Evolutionary conservation across 92 coral and sea anemone species (phyloP).

Genomic region (Bergia puertoricense): DNA sequence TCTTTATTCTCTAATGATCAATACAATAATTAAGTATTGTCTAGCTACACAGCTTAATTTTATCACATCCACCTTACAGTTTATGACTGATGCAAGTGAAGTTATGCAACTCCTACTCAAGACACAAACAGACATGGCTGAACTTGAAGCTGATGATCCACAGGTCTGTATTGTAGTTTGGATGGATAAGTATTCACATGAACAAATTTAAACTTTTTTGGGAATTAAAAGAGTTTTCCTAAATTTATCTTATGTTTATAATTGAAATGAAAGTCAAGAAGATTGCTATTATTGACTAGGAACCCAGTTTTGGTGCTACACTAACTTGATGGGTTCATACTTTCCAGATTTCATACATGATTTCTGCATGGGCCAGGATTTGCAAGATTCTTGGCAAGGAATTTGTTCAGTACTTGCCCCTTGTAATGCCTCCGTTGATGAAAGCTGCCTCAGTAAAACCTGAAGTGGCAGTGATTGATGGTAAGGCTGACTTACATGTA

Average conservation of each 20-base stretch:
- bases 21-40: no score
- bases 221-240: no score
- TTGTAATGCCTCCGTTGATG: conserved; percentile 98
- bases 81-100: conserved; percentile 92
- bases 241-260: no score
- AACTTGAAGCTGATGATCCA: conserved; percentile 94
- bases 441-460: conserved; percentile 98
- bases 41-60: no score
- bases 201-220: no score
- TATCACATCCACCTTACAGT: conserved; percentile 52
- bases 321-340: neutral
- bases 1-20: no score
- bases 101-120: conserved; percentile 93
- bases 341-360: conserved; percentile 88
- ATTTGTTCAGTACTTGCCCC: conserved; percentile 90
- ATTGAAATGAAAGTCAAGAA: no score
- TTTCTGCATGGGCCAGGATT: conserved; percentile 99
- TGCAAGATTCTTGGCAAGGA: conserved; percentile 96
- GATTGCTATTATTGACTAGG: neutral
- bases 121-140: conserved; percentile 97
- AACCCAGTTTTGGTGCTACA: neutral
- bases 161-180: conserved; percentile 57
- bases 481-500: conserved; percentile 46
- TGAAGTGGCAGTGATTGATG: conserved; percentile 96
- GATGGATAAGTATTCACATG: neutral